Evolutionary conservation across 1,140 invertebrate genomes (phyloP).

Genomic region (Pectinophora gossypiella): DNA sequence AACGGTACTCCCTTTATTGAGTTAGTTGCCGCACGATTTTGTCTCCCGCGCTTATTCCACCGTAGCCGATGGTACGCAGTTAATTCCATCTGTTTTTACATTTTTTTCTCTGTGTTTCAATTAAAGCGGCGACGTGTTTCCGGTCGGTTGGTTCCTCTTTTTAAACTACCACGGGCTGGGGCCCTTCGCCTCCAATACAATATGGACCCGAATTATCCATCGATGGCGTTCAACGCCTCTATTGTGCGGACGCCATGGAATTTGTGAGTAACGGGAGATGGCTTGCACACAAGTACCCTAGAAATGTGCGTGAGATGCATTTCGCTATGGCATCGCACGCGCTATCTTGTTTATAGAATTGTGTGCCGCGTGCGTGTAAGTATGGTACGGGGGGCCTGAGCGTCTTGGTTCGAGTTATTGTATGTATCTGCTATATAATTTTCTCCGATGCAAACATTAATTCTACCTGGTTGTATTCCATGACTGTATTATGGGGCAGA

Average conservation of each 20-base stretch:
- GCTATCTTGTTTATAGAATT: slow-evolving; percentile 4
- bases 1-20: slow-evolving; percentile 28
- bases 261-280: slow-evolving; percentile 52
- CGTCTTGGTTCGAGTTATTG: not conserved
- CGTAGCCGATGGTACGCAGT: slow-evolving; percentile 25
- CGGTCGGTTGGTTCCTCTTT: slow-evolving; percentile 33
- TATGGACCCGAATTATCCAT: slow-evolving; percentile 50
- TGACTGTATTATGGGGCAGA: not conserved
- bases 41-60: slow-evolving; percentile 15
- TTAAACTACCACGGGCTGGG: slow-evolving; percentile 23
- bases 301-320: slow-evolving; percentile 41
- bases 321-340: slow-evolving; percentile 29
- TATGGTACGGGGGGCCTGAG: not conserved
- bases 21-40: slow-evolving; percentile 21
- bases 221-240: slow-evolving; percentile 34
- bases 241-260: slow-evolving; percentile 41
- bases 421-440: not conserved
- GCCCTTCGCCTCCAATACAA: slow-evolving; percentile 44
- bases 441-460: not conserved
- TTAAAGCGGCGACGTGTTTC: slow-evolving; percentile 47
- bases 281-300: slow-evolving; percentile 33
- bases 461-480: not conserved
- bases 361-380: not conserved
- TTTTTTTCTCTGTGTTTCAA: slow-evolving; percentile 49
- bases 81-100: slow-evolving; percentile 40